These are phyloP conservation scores for Drosophila lutescens DNA, from an alignment of 2,888 invertebrate genomes.

Conservation along the genomic window DNA sequence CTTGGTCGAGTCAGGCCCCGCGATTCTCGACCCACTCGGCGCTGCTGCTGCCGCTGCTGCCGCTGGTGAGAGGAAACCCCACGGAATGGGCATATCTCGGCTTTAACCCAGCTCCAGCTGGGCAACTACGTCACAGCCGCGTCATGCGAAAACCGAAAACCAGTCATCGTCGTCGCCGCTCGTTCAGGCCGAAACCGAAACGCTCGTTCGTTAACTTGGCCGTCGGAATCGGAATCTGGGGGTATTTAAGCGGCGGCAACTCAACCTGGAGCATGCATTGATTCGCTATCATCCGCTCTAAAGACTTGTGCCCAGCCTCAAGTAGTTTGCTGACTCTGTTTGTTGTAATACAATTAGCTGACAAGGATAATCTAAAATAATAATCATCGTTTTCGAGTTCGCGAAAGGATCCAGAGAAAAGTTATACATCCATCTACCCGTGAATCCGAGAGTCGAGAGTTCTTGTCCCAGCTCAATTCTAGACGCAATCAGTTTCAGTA, in stretches of 20 bases:
- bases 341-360: slow-evolving; percentile 84
- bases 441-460: slow-evolving; percentile 56
- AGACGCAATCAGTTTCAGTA: slow-evolving; percentile 77
- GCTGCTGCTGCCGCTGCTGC: neutral
- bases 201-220: slow-evolving; percentile 41
- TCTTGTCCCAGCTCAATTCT: slow-evolving; percentile 74
- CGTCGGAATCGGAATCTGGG: slow-evolving; percentile 39
- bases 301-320: slow-evolving; percentile 85
- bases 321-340: slow-evolving; percentile 81
- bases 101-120: slow-evolving; percentile 42
- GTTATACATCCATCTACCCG: slow-evolving; percentile 34
- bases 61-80: slow-evolving; percentile 72
- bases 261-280: slow-evolving; percentile 88
- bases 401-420: slow-evolving; percentile 51
- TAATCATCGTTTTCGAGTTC: slow-evolving; percentile 58
- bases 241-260: slow-evolving; percentile 88
- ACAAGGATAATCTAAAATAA: slow-evolving; percentile 62
- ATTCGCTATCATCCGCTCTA: slow-evolving; percentile 89
- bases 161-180: slow-evolving; percentile 56
- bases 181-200: neutral
- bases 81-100: slow-evolving; percentile 35
- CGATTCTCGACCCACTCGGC: slow-evolving; percentile 66
- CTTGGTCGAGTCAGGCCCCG: slow-evolving; percentile 66
- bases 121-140: slow-evolving; percentile 73
- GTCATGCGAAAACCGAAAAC: slow-evolving; percentile 81